phyloP scores from a whole-genome alignment of 2,113 vertebrate species.

The Martes martes region DNA sequence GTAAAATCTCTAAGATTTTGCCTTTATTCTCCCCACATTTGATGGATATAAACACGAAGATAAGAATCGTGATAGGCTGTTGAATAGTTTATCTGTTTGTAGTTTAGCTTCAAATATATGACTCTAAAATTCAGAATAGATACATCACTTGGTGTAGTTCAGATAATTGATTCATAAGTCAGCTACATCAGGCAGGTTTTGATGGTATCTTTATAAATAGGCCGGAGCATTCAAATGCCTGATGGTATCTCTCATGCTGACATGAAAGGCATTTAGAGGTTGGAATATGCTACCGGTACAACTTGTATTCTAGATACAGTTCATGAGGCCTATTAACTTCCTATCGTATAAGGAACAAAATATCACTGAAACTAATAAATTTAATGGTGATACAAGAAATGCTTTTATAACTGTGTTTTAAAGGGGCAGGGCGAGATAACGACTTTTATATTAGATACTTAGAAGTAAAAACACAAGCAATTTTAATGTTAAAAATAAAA shows the following conservation, averaged over 20 bases:
- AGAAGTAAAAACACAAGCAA: slow-evolving; percentile 24
- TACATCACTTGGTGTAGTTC: slow-evolving; percentile 81
- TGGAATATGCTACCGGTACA: slow-evolving; percentile 62
- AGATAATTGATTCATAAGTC: slow-evolving; percentile 87
- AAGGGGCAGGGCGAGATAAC: not conserved
- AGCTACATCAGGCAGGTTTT: slow-evolving; percentile 83
- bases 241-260: slow-evolving; percentile 82
- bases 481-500: slow-evolving; percentile 2
- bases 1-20: slow-evolving; percentile 66
- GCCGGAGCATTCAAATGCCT: slow-evolving; percentile 79
- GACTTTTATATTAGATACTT: not conserved
- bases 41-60: slow-evolving; percentile 77
- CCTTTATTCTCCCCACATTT: slow-evolving; percentile 53
- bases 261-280: slow-evolving; percentile 87
- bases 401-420: slow-evolving; percentile 40
- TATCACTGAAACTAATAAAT: slow-evolving; percentile 38
- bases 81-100: slow-evolving; percentile 80
- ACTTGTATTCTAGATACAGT: slow-evolving; percentile 47
- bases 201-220: slow-evolving; percentile 88
- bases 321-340: slow-evolving; percentile 51
- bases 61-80: slow-evolving; percentile 79
- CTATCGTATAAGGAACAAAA: not conserved
- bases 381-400: not conserved
- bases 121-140: slow-evolving; percentile 81
- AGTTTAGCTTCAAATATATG: slow-evolving; percentile 80